Evolutionary conservation across 2,113 vertebrate genomes (phyloP).

Genomic region (Isichthys henryi): DNA sequence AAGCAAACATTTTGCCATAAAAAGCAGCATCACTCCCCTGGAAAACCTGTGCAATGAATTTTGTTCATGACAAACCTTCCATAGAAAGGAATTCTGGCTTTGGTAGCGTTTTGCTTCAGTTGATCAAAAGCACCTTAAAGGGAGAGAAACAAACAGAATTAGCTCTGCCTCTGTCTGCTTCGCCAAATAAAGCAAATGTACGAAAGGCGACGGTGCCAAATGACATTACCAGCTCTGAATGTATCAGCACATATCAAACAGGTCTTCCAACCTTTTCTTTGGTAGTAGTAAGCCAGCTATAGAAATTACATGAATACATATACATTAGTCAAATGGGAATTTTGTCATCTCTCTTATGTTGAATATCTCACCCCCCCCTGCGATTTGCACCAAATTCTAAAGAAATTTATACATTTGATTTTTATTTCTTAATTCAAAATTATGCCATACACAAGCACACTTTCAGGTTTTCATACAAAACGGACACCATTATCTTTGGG

Average conservation of each 20-base stretch:
- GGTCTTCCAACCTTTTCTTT: slow-evolving; percentile 98
- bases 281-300: slow-evolving; percentile 94
- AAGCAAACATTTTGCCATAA: neutral
- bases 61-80: slow-evolving; percentile 72
- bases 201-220: neutral
- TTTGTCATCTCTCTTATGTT: neutral
- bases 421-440: neutral
- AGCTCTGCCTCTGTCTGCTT: neutral
- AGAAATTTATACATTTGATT: neutral
- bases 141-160: neutral
- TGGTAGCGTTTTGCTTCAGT: slow-evolving; percentile 96
- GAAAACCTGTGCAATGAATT: neutral
- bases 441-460: neutral
- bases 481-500: neutral
- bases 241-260: slow-evolving; percentile 98
- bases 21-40: neutral
- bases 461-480: neutral
- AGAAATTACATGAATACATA: slow-evolving; percentile 29
- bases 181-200: neutral
- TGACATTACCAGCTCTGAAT: slow-evolving; percentile 85
- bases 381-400: neutral
- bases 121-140: slow-evolving; percentile 92
- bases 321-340: neutral
- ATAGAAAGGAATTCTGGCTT: slow-evolving; percentile 98
- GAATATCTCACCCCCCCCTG: neutral